A percentile compares a stretch with the other conserved stretches of the same genome.
Conservation (phyloP, 2,888 invertebrate species). For the Scaptomyza parva region DNA sequence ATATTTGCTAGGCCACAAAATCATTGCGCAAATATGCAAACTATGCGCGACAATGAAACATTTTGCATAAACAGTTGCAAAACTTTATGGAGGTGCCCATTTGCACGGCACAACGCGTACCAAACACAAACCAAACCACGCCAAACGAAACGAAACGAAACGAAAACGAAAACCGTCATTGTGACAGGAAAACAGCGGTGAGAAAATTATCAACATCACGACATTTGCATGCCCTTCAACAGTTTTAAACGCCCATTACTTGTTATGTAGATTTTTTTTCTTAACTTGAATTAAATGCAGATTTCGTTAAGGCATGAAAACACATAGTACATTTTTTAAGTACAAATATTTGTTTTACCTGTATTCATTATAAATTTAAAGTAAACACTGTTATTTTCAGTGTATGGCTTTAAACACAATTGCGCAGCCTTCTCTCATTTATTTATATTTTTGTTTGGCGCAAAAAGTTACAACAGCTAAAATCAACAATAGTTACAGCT, state of each 20-base stretch:
- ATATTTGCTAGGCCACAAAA: slow-evolving; percentile 73
- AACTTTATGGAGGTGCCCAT: slow-evolving; percentile 47
- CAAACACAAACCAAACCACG: slow-evolving; percentile 30
- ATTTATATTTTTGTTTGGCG: slow-evolving; percentile 27
- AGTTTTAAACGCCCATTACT: neutral
- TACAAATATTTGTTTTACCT: too few species aligned
- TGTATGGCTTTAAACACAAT: slow-evolving; percentile 11
- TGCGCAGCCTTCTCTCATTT: slow-evolving; percentile 26
- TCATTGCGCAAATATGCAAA: slow-evolving; percentile 76
- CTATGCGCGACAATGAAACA: slow-evolving; percentile 69
- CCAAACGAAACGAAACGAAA: too few species aligned
- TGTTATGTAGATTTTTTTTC: neutral
- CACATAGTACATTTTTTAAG: neutral
- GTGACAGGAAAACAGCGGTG: neutral
- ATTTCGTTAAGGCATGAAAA: slow-evolving; percentile 2
- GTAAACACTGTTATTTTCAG: neutral
- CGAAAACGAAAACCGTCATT: slow-evolving; percentile 5
- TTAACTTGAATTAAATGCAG: neutral
- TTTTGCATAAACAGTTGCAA: slow-evolving; percentile 55
- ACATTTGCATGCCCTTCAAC: slow-evolving; percentile 16
- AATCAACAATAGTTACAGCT: slow-evolving; percentile 42
- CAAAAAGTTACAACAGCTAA: slow-evolving; percentile 42
- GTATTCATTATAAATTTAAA: neutral
- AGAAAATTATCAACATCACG: neutral
- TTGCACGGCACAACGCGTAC: slow-evolving; percentile 51